Evolutionary conservation across 2,113 vertebrate genomes (phyloP).

Genomic region (Nerophis lumbriciformis): DNA sequence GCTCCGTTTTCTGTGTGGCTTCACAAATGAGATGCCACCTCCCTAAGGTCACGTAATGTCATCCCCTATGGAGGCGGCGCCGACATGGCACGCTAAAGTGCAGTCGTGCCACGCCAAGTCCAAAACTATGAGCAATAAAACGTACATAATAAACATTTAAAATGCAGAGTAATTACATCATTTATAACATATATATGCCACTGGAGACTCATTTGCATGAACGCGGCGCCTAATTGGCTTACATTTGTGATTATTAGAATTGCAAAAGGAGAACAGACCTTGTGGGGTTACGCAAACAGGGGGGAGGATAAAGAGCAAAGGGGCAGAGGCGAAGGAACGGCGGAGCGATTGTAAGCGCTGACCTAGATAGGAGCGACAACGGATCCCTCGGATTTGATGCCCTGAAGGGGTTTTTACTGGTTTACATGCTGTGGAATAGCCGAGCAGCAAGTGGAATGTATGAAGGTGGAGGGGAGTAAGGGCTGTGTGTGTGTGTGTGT

Average conservation of each 20-base stretch:
- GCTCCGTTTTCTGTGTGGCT: constrained; percentile 27
- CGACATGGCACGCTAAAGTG: background rate
- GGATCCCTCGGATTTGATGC: constrained; percentile 69
- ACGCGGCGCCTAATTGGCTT: constrained; percentile 43
- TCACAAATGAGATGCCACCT: constrained; percentile 27
- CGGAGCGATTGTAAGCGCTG: constrained; percentile 72
- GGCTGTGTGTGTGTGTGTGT: constrained; percentile 18
- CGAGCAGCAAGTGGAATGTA: constrained; percentile 60
- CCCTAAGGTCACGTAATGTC: constrained; percentile 32
- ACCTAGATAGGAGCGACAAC: constrained; percentile 76
- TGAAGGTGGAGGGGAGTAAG: constrained; percentile 35
- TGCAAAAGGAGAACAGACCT: constrained; percentile 50
- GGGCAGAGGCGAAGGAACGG: constrained; percentile 23
- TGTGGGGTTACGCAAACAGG: constrained; percentile 50
- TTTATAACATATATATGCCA: constrained; percentile 37
- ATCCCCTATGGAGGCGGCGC: constrained; percentile 14
- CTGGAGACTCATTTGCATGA: constrained; percentile 38
- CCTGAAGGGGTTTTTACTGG: constrained; percentile 69
- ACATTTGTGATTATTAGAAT: constrained; percentile 51
- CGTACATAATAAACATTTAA: constrained; percentile 16
- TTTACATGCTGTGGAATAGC: constrained; percentile 69
- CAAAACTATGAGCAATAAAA: constrained; percentile 37
- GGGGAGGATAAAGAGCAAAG: constrained; percentile 27
- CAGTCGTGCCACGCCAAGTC: constrained; percentile 2
- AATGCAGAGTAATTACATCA: constrained; percentile 29